Conservation (phyloP, 2,888 invertebrate genomes). For the Nemurella pictetii region DNA sequence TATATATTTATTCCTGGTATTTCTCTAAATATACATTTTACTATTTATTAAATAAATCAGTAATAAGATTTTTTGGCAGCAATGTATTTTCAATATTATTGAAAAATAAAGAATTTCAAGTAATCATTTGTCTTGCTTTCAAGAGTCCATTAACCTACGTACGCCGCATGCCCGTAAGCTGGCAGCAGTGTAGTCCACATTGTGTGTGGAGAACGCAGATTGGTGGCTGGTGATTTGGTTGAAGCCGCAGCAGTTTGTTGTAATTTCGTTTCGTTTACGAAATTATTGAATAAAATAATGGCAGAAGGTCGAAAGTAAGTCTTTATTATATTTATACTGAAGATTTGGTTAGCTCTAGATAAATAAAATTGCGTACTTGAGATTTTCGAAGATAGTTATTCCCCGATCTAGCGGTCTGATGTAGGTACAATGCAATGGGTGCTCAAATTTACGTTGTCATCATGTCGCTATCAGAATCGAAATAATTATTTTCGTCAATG, state of each 20-base stretch:
- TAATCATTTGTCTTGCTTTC: too few species aligned
- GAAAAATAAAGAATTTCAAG: too few species aligned
- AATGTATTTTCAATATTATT: too few species aligned
- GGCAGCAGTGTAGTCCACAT: constrained; percentile 35
- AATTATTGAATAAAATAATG: constrained; percentile 48
- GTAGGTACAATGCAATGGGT: background rate
- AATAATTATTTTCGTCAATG: background rate
- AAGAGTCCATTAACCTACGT: too few species aligned
- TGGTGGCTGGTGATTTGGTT: constrained; percentile 32
- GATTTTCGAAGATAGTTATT: background rate
- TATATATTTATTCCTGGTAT: background rate
- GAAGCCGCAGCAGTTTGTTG: background rate
- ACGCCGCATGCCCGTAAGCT: background rate
- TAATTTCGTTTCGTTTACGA: background rate
- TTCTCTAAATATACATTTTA: background rate
- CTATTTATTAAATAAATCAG: background rate
- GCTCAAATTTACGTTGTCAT: constrained; percentile 55
- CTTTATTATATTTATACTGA: constrained; percentile 41
- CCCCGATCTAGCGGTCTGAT: background rate
- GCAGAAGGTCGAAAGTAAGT: constrained; percentile 62
- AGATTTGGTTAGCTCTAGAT: background rate
- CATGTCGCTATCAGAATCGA: constrained; percentile 48
- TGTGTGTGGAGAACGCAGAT: constrained; percentile 40
- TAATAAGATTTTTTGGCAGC: background rate
- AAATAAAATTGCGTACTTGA: constrained; percentile 35